Conservation (phyloP, 1,140 invertebrate genomes). For the Wasmannia auropunctata region DNA sequence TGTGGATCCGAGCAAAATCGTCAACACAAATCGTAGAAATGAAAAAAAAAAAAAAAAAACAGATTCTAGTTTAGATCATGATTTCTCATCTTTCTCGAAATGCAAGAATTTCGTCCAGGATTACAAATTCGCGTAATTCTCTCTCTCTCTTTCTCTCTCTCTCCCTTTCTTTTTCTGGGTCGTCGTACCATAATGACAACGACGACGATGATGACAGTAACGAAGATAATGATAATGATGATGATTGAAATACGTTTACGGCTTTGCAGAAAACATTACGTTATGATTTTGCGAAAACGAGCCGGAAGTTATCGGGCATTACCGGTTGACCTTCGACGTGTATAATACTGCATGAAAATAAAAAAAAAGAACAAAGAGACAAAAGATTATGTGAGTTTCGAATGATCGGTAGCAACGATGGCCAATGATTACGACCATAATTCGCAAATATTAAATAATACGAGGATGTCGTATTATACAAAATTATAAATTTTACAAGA, state of each 20-base stretch:
- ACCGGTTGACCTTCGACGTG: neutral
- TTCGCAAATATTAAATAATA: slow-evolving; percentile 14
- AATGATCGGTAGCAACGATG: neutral
- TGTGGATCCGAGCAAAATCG: neutral
- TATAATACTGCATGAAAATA: neutral
- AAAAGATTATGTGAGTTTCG: neutral
- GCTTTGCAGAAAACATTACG: neutral
- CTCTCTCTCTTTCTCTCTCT: neutral
- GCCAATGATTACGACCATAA: neutral
- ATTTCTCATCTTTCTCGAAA: neutral
- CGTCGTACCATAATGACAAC: slow-evolving; percentile 9
- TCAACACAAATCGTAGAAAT: neutral
- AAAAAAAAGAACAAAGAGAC: neutral
- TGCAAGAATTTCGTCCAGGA: neutral
- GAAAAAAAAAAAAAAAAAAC: neutral
- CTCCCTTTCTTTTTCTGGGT: neutral
- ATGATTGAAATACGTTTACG: neutral
- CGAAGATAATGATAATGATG: neutral
- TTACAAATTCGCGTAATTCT: slow-evolving; percentile 32
- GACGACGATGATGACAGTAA: neutral
- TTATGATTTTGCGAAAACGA: neutral
- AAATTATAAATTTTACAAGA: no score
- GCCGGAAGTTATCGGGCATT: neutral
- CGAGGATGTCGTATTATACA: neutral
- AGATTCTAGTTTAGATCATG: slow-evolving; percentile 20